phyloP scores from a whole-genome alignment of 2,797 vertebrate genomes.

The Eupleurogrammus muticus region DNA sequence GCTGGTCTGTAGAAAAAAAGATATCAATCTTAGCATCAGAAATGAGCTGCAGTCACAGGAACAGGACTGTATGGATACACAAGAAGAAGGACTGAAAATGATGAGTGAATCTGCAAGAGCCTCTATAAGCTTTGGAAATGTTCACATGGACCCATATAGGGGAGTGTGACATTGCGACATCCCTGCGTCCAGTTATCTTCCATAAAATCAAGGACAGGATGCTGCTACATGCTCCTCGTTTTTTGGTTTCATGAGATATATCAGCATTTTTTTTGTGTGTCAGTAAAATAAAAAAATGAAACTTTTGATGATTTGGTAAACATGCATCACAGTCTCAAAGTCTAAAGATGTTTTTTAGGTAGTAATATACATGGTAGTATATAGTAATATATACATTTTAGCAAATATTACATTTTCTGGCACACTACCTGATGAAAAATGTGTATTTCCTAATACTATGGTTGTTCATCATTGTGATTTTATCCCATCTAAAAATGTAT shows the following conservation, averaged over 20 bases:
- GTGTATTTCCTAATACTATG: no score
- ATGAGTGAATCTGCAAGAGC: constrained; percentile 23
- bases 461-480: no score
- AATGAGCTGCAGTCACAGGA: constrained; percentile 42
- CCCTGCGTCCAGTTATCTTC: neutral
- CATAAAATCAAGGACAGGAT: constrained; percentile 18
- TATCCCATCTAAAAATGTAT: no score
- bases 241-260: neutral
- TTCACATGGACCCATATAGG: constrained; percentile 23
- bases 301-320: neutral
- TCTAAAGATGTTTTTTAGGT: neutral
- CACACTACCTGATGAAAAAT: no score
- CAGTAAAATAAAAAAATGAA: neutral
- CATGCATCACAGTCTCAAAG: neutral
- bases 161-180: neutral
- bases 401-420: neutral
- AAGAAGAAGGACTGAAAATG: constrained; percentile 19
- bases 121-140: constrained; percentile 17
- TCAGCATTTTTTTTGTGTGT: neutral
- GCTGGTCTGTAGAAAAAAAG: constrained; percentile 31
- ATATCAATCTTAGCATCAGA: constrained; percentile 55
- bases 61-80: constrained; percentile 17
- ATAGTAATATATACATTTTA: neutral
- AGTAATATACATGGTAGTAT: no score
- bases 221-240: neutral